Conservation (phyloP, 2,888 invertebrate genomes). For the Amblyjoppa fuscipennis region DNA sequence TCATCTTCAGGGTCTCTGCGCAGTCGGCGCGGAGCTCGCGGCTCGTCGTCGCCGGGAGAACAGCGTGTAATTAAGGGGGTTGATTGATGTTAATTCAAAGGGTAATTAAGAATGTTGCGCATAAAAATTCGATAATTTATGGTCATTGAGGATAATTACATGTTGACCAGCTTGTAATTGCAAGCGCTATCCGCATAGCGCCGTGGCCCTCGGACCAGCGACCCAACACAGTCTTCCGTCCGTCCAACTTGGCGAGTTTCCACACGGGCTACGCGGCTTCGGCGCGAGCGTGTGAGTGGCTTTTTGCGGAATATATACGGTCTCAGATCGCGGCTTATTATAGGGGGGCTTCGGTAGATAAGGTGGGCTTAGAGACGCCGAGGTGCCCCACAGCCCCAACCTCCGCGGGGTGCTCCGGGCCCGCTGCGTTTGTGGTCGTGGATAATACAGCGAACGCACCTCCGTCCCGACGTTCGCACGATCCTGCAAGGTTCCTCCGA, state of each 20-base stretch:
- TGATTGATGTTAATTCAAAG: slow-evolving; percentile 86
- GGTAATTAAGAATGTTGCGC: slow-evolving; percentile 85
- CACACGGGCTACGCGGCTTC: slow-evolving; percentile 1
- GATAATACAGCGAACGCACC: slow-evolving; percentile 25
- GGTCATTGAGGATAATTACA: slow-evolving; percentile 85
- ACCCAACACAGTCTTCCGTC: slow-evolving; percentile 33
- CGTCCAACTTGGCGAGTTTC: slow-evolving; percentile 51
- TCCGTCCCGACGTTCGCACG: slow-evolving; percentile 63
- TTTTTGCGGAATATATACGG: slow-evolving; percentile 78
- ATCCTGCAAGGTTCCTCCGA: slow-evolving; percentile 61
- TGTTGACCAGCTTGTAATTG: slow-evolving; percentile 85
- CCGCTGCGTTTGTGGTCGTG: slow-evolving; percentile 24
- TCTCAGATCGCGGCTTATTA: slow-evolving; percentile 84
- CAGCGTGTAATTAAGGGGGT: slow-evolving; percentile 84
- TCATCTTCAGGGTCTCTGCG: slow-evolving; percentile 46
- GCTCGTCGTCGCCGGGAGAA: slow-evolving; percentile 73
- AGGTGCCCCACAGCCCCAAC: slow-evolving; percentile 74
- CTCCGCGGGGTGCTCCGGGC: slow-evolving; percentile 70
- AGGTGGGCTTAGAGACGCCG: slow-evolving; percentile 79
- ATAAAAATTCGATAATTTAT: slow-evolving; percentile 85
- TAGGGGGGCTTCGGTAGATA: slow-evolving; percentile 78
- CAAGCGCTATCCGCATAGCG: slow-evolving; percentile 78
- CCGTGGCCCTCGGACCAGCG: slow-evolving; percentile 65
- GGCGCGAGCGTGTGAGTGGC: slow-evolving; percentile 36
- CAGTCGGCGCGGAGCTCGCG: slow-evolving; percentile 13